Conservation (phyloP, 2,113 vertebrate species). For the Microcebus jonahi region DNA sequence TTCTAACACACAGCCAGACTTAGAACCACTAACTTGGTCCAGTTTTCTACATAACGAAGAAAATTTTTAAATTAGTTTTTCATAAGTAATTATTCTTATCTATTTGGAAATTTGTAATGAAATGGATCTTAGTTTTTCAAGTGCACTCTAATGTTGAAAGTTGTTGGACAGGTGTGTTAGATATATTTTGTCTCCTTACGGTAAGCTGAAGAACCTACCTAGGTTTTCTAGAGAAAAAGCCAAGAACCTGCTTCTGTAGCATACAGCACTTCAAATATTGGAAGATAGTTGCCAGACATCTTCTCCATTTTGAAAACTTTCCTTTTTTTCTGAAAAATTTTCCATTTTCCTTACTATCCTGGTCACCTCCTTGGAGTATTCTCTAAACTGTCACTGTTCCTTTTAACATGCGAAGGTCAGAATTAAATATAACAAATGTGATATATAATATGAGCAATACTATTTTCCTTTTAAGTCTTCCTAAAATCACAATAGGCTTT, state of each 20-base stretch:
- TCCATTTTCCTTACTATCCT: background rate
- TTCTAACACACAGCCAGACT: background rate
- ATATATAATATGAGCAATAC: background rate
- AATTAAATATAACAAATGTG: background rate
- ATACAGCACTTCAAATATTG: background rate
- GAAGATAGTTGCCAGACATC: background rate
- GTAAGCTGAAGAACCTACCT: background rate
- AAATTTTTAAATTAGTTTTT: background rate
- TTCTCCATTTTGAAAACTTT: background rate
- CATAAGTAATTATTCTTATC: background rate
- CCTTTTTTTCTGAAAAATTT: background rate
- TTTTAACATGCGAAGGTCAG: background rate
- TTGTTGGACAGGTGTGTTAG: background rate
- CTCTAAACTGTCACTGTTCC: background rate
- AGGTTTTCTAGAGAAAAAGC: background rate
- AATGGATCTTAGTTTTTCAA: slow-evolving; percentile 29
- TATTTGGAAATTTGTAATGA: slow-evolving; percentile 36
- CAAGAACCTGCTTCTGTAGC: background rate
- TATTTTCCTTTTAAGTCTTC: background rate
- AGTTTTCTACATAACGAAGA: background rate
- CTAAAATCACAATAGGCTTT: background rate
- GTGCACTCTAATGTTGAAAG: background rate
- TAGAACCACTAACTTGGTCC: background rate
- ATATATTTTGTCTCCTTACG: background rate
- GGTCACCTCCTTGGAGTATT: background rate